Evolutionary conservation across 2,113 vertebrate species (phyloP).

Genomic region (Scomber japonicus): DNA sequence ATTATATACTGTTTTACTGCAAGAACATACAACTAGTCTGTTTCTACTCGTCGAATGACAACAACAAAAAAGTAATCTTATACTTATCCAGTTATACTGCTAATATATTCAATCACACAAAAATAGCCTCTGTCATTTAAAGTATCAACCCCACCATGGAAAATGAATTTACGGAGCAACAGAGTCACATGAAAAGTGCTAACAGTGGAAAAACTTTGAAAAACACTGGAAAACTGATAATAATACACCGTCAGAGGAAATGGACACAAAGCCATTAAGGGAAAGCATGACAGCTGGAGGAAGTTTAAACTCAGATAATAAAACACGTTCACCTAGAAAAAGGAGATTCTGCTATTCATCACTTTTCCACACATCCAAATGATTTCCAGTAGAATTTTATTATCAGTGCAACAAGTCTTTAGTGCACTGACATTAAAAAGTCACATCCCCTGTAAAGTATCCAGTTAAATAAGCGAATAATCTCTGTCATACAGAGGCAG

Average conservation of each 20-base stretch:
- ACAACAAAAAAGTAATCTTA: not conserved
- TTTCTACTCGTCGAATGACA: not conserved
- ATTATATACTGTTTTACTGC: not conserved
- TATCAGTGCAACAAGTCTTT: not conserved
- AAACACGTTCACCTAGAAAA: slow-evolving; percentile 39
- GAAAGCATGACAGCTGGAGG: slow-evolving; percentile 54
- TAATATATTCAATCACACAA: not conserved
- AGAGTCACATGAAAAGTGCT: slow-evolving; percentile 33
- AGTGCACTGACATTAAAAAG: not conserved
- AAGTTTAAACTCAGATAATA: slow-evolving; percentile 66
- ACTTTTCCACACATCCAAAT: not conserved
- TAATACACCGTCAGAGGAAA: slow-evolving; percentile 67
- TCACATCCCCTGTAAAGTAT: not conserved
- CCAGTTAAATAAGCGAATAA: not conserved
- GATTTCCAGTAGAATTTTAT: not conserved
- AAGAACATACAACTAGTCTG: not conserved
- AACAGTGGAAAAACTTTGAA: slow-evolving; percentile 49
- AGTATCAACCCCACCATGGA: slow-evolving; percentile 29
- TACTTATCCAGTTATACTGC: not conserved
- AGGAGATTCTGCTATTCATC: not conserved
- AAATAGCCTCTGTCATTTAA: slow-evolving; percentile 2
- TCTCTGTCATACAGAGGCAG: not conserved
- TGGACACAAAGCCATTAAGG: slow-evolving; percentile 52
- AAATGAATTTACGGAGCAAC: slow-evolving; percentile 13
- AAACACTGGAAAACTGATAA: slow-evolving; percentile 57